A percentile compares a stretch with the other conserved stretches of the same genome.
phyloP scores from a whole-genome alignment of 2,113 vertebrate species.

The Haemorhous mexicanus region DNA sequence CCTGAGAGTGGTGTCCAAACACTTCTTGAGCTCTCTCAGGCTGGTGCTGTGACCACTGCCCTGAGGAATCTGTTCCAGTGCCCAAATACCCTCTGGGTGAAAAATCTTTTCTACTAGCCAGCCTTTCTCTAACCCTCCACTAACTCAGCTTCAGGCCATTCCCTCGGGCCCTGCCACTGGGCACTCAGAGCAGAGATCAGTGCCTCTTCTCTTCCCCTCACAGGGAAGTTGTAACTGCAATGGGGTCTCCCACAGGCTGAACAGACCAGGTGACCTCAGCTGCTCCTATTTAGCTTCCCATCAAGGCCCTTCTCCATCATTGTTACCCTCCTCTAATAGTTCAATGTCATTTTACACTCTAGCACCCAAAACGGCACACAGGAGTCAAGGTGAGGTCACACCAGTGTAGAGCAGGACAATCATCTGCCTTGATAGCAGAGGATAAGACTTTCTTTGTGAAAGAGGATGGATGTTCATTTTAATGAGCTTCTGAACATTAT shows the following conservation, averaged over 20 bases:
- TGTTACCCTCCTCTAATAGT: background rate
- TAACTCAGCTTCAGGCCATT: background rate
- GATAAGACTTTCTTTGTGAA: background rate
- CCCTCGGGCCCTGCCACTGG: fast-evolving
- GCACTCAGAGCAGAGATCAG: background rate
- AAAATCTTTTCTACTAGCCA: background rate
- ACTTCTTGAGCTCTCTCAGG: background rate
- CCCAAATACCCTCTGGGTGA: background rate
- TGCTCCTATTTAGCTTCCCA: fast-evolving
- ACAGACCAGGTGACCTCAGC: background rate
- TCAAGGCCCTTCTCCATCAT: background rate
- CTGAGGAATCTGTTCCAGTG: background rate
- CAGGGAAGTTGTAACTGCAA: fast-evolving
- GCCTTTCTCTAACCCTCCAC: background rate
- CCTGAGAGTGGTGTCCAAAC: background rate
- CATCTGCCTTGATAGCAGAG: background rate
- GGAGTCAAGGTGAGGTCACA: background rate
- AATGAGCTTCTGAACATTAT: background rate
- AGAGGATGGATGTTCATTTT: background rate
- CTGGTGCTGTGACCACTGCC: background rate
- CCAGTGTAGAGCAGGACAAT: background rate
- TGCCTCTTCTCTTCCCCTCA: background rate
- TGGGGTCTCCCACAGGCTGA: background rate
- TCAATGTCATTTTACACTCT: background rate
- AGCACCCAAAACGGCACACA: background rate